Base-by-base conservation (phyloP, 2,888 invertebrate species). In the Oasisia sp. region DNA sequence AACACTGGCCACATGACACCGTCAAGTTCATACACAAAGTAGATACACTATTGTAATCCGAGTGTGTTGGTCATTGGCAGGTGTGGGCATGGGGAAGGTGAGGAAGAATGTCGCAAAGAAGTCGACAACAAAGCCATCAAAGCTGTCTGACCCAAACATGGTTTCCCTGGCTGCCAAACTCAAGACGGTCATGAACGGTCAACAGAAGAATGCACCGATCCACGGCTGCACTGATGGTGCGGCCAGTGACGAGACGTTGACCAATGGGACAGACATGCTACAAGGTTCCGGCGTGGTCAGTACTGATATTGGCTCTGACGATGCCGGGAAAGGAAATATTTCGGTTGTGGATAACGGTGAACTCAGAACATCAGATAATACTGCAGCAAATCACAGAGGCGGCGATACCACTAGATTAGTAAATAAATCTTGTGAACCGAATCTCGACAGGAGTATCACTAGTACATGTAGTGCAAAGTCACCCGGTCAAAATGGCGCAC, bases 51-150 rank as follows among this genome's bases (percentile, higher is more conserved):
- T 74, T 74, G 7, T n/a, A 74, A 74, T 27, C 27, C 19, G 14
- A 27, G n/a, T 74, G 14, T 74, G 74, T 74, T 19, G 74, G 74
- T 74, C 27, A 19, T 14, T 74, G 14, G 27, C n/a, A 74, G 74
- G 74, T 74, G 74, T 27, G 7, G 27, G 74, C 74, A 19, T 74
- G 74, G 74, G 74, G 74, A 74, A 74, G 74, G 27, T 74, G 74
- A 74, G 74, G 74, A 74, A 74, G 74, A 74, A 74, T 74, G 74
- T 74, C 74, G 74, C 74, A 74, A 74, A 74, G 74, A 74, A 74
- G 74, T 74, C 74, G 1, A 74, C 74, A 74, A 74, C 74, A 19
- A 74, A 74, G 74, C 74, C 74, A n/a, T 19, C 74, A 7, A 74
- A 19, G 19, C 74, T 74, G 19, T 74, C 74, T 74, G 74, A 74